phyloP scores from a whole-genome alignment of 2,113 vertebrate genomes.

The Aldabrachelys gigantea region DNA sequence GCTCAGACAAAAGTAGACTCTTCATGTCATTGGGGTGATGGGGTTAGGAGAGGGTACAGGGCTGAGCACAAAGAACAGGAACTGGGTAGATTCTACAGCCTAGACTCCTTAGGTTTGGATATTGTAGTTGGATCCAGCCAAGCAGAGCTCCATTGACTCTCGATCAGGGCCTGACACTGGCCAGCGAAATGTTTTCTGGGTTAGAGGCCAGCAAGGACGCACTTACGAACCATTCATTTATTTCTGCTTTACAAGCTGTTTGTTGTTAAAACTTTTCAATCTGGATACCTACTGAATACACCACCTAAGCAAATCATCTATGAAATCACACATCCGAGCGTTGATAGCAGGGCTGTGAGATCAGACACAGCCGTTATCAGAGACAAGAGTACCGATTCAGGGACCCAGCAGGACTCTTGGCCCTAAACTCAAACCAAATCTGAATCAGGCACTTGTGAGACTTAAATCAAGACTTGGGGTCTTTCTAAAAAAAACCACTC shows the following conservation, averaged over 20 bases:
- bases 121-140: no score
- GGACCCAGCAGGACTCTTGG: neutral
- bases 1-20: neutral
- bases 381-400: neutral
- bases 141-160: no score
- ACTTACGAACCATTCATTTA: no score
- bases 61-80: neutral
- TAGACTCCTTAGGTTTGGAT: no score
- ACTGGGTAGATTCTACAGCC: neutral
- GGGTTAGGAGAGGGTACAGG: neutral
- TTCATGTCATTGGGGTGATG: neutral
- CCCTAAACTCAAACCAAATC: neutral
- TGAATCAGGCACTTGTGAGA: neutral
- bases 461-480: neutral
- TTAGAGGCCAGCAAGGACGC: no score
- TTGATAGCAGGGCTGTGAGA: neutral
- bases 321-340: neutral
- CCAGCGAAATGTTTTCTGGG: no score
- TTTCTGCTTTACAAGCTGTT: no score
- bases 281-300: neutral
- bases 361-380: neutral
- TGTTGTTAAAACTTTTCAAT: neutral
- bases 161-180: no score
- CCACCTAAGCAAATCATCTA: neutral
- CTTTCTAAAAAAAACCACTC: no score